A percentile compares a stretch with the other conserved stretches of the same genome.
Evolutionary conservation across 2,888 invertebrate species (phyloP).

Genomic region (Cryptocephalus primarius): DNA sequence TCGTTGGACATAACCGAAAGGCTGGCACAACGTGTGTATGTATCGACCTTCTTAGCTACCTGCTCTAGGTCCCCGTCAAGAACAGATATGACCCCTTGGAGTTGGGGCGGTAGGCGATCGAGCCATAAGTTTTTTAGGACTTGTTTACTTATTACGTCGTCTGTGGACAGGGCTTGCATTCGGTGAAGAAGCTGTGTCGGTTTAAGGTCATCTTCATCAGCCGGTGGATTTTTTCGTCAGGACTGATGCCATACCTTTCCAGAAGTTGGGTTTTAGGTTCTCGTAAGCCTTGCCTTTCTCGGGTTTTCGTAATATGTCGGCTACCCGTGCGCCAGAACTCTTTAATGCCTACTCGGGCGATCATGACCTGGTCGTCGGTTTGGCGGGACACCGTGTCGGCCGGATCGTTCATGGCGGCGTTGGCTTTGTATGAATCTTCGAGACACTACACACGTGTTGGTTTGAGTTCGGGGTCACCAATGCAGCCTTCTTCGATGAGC

Average conservation of each 20-base stretch:
- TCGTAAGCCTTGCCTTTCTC: background rate
- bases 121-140: background rate
- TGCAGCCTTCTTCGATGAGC: background rate
- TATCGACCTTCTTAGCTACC: background rate
- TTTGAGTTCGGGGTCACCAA: background rate
- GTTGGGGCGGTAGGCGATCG: slow-evolving; percentile 1
- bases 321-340: background rate
- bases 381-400: background rate
- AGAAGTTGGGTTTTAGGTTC: background rate
- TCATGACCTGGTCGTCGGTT: background rate
- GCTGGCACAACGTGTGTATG: background rate
- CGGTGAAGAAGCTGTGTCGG: background rate
- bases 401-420: no score
- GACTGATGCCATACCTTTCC: background rate
- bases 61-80: slow-evolving; percentile 1
- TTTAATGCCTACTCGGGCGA: background rate
- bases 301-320: background rate
- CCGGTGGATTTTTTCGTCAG: background rate
- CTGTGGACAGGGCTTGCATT: background rate
- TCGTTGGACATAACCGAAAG: background rate
- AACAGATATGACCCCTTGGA: slow-evolving; percentile 1
- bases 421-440: background rate
- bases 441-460: background rate
- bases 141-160: background rate
- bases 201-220: background rate